phyloP scores from a whole-genome alignment of 2,888 invertebrate species.

The Synanthedon tipuliformis region DNA sequence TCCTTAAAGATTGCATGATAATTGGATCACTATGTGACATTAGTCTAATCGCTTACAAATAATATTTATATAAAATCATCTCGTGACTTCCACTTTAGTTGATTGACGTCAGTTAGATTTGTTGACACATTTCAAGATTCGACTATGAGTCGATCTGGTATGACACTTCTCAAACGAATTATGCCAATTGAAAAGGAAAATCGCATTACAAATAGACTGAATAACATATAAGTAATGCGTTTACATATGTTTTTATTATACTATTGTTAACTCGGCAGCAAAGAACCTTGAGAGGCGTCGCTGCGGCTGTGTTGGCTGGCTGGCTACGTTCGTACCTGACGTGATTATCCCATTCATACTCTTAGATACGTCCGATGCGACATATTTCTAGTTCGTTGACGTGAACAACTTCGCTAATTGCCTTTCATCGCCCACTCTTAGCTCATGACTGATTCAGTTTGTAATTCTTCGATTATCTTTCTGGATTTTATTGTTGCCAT shows the following conservation, averaged over 20 bases:
- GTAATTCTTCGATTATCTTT: constrained; percentile 34
- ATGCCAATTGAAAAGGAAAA: background rate
- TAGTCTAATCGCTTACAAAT: too few species aligned
- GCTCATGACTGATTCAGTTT: constrained; percentile 30
- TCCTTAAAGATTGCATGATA: too few species aligned
- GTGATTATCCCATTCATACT: constrained; percentile 30
- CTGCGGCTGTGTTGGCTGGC: constrained; percentile 30
- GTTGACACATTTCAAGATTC: background rate
- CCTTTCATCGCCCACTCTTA: constrained; percentile 38
- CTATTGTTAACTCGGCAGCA: background rate
- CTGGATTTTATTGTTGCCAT: constrained; percentile 32
- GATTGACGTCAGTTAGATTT: constrained; percentile 11
- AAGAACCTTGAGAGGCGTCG: constrained; percentile 10
- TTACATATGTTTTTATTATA: background rate
- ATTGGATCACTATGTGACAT: too few species aligned
- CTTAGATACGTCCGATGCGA: constrained; percentile 24
- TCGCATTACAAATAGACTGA: background rate
- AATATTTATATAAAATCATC: background rate
- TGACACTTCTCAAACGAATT: background rate
- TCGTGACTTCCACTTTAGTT: constrained; percentile 3
- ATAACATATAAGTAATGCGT: background rate
- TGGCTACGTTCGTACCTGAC: constrained; percentile 24
- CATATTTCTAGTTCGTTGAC: constrained; percentile 42
- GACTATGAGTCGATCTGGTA: background rate
- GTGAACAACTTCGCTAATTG: constrained; percentile 40